Percentiles rank a stretch among this genome's conserved stretches.
Evolutionary conservation across 2,797 vertebrate species (phyloP).

Genomic region (Labeo calbasu): DNA sequence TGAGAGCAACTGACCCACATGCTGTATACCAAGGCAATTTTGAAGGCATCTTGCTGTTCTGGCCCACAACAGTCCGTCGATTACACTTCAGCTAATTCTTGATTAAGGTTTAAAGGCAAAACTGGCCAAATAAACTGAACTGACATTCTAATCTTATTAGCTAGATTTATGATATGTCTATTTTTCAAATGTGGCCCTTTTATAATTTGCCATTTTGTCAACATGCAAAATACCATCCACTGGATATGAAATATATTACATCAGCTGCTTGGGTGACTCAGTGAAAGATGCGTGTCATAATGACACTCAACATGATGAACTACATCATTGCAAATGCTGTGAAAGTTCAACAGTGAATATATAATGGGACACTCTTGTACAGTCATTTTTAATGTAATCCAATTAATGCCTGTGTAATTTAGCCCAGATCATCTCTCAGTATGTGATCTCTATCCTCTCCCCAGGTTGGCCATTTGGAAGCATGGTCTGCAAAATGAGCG

Average conservation of each 20-base stretch:
- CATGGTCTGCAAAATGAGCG: constrained; percentile 85
- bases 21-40: constrained; percentile 10
- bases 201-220: not conserved
- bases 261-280: not conserved
- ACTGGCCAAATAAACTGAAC: not conserved
- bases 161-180: not conserved
- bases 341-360: not conserved
- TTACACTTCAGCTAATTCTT: not conserved
- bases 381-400: not conserved
- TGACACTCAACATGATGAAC: not conserved
- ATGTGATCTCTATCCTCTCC: constrained; percentile 46
- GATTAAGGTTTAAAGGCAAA: not conserved
- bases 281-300: not conserved
- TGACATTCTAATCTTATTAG: not conserved
- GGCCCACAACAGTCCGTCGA: not conserved
- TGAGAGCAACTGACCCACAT: constrained; percentile 17
- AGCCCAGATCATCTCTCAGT: not conserved
- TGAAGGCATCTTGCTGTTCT: not conserved
- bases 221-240: not conserved
- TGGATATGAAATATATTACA: not conserved
- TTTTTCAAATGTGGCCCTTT: not conserved
- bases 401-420: constrained; percentile 4
- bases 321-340: not conserved
- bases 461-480: constrained; percentile 85
- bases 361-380: not conserved